Percentiles rank a stretch among this genome's conserved stretches.
Conservation (phyloP, 2,888 invertebrate genomes). For the Entomobrya proxima region DNA sequence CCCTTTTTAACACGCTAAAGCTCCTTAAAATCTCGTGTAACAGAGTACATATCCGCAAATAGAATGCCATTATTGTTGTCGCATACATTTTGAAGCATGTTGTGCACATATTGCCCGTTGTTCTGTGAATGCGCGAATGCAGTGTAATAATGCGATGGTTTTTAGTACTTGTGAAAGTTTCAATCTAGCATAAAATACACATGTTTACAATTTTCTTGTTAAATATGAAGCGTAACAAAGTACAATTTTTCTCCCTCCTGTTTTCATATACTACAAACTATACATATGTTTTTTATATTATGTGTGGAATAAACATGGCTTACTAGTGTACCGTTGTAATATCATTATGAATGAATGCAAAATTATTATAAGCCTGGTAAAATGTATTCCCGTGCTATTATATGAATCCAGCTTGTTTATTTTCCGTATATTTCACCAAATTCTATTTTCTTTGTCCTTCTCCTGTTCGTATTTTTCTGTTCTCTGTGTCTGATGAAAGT, state of each 20-base stretch:
- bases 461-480: slow-evolving; percentile 37
- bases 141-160: not conserved
- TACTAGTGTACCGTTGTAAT: not conserved
- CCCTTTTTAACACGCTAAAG: not conserved
- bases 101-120: not conserved
- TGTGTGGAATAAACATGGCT: not conserved
- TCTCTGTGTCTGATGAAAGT: slow-evolving; percentile 63
- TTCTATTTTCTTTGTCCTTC: slow-evolving; percentile 51
- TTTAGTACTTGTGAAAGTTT: slow-evolving; percentile 3
- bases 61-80: not conserved
- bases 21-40: not conserved
- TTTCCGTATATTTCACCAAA: slow-evolving; percentile 44
- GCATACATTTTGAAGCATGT: slow-evolving; percentile 16
- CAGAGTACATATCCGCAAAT: not conserved
- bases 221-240: not conserved
- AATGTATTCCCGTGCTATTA: not conserved
- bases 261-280: too few species aligned
- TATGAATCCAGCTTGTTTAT: not conserved
- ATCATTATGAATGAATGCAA: not conserved
- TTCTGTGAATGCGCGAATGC: too few species aligned
- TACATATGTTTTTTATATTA: not conserved
- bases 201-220: slow-evolving; percentile 11
- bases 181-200: slow-evolving; percentile 52
- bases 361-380: not conserved
- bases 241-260: not conserved